Evolutionary conservation across 1,140 invertebrate genomes (phyloP), one percentile per base, ranked within the genome.

Genomic region (Bursaphelenchus mucronatus): DNA sequence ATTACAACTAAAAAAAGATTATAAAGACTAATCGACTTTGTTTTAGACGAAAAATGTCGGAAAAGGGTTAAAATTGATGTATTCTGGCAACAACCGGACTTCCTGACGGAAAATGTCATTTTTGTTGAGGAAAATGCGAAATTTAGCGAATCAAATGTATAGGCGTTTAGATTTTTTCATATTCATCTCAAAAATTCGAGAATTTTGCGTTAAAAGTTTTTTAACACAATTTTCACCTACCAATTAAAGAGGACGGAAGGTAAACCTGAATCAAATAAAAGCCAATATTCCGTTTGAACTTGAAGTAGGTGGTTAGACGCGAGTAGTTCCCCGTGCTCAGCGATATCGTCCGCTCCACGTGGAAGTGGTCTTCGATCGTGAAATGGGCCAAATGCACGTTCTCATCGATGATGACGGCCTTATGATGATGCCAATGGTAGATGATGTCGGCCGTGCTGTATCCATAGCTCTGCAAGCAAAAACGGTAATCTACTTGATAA

Each of bases 191-290:
- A 30, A 30, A 30, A 30, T 30, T 30, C 1, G 5, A 30, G 30
- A 30, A 3, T 30, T 30, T 5, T 5, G 2, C 30, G 2, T 30
- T 30, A 5, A 30, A 30, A n/a, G n/a, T 30, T 30, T 30, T 30
- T 30, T 5, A 30, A 30, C 30, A 5, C 30, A 30, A 15, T 50
- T 50, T 50, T 5, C 19, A 39, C 21, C 41, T 30, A 68, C 64
- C 93, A 85, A 97, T 95, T 82, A 97, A 87, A 82, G 91, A 91
- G 82, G 92, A 94, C 74, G 94, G 94, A 85, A 97, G 94, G 87
- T 97, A 97, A 84, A 97, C 96, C 86, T 97, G 94, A 84, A 97
- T 97, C 78, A 97, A 86, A 86, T 97, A 97, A 87, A 97, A 97
- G 77, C 94, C 94, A 90, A 97, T 94, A 78, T 92, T 94, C 69